Percentiles rank a stretch among this genome's conserved stretches.
Evolutionary conservation across 2,113 vertebrate species (phyloP).

Genomic region (Rhabdornis inornatus): DNA sequence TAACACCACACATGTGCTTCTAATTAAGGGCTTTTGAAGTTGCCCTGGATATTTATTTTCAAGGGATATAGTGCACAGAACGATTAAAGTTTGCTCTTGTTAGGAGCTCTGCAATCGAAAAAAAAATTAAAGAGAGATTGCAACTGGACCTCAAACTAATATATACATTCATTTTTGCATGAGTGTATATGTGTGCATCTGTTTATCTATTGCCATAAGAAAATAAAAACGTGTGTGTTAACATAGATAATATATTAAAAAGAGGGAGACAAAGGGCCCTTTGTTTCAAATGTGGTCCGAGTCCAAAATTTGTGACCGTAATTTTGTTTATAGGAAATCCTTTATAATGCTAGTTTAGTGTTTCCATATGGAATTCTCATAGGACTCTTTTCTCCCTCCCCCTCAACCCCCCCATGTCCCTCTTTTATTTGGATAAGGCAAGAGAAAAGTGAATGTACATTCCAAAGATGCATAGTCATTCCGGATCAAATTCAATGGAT

Average conservation of each 20-base stretch:
- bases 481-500: conserved; percentile 96
- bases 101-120: conserved; percentile 62
- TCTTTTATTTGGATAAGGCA: conserved; percentile 81
- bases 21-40: conserved; percentile 82
- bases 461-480: conserved; percentile 97
- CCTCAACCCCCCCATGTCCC: not conserved
- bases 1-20: conserved; percentile 78
- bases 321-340: conserved; percentile 89
- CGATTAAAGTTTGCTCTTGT: conserved; percentile 78
- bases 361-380: conserved; percentile 92
- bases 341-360: conserved; percentile 83
- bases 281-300: conserved; percentile 74
- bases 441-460: conserved; percentile 92
- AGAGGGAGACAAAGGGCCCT: conserved; percentile 67
- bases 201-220: conserved; percentile 21
- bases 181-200: not conserved
- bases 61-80: conserved; percentile 72
- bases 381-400: conserved; percentile 65
- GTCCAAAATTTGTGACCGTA: conserved; percentile 83
- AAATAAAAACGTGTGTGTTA: conserved; percentile 18
- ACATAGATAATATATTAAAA: conserved; percentile 56
- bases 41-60: conserved; percentile 80
- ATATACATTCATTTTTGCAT: conserved; percentile 17
- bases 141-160: conserved; percentile 56
- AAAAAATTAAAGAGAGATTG: not conserved